A percentile compares a stretch with the other conserved stretches of the same genome.
phyloP scores from a whole-genome alignment of 2,797 vertebrate genomes.

The Sebastes hubbsi region DNA sequence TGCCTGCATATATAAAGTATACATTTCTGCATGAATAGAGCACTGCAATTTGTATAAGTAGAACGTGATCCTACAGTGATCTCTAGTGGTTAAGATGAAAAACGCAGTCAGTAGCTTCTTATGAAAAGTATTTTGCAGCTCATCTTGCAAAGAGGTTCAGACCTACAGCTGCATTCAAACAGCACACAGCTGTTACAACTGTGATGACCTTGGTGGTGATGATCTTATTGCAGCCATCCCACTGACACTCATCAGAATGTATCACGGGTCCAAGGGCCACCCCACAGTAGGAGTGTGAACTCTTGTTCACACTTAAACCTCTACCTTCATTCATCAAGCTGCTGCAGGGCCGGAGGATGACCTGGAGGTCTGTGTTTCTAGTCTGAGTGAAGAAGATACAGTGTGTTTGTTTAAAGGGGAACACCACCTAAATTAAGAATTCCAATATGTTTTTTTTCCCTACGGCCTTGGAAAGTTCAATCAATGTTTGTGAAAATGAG shows the following conservation, averaged over 20 bases:
- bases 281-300: conserved; percentile 29
- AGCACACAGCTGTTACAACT: not conserved
- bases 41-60: not conserved
- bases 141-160: not conserved
- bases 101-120: not conserved
- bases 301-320: not conserved
- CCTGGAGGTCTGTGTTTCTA: not conserved
- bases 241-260: conserved; percentile 9
- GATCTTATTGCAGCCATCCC: conserved; percentile 11
- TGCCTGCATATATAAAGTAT: not conserved
- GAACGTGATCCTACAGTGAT: conserved; percentile 24
- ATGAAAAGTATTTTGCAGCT: not conserved
- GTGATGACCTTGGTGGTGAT: conserved; percentile 32
- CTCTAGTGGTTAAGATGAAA: conserved; percentile 42
- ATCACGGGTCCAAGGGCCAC: conserved; percentile 21
- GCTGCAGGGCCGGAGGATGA: not conserved
- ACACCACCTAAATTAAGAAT: not conserved
- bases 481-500: too few relatives aligned
- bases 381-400: not conserved
- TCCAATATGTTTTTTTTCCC: not conserved
- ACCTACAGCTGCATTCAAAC: not conserved
- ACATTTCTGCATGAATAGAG: not conserved
- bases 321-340: not conserved
- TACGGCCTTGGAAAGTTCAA: not conserved
- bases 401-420: not conserved